A percentile compares a stretch with the other conserved stretches of the same genome.
These are phyloP conservation scores for Ferdinandea cuprea DNA, from an alignment of 2,888 invertebrate genomes.

Conservation along the genomic window DNA sequence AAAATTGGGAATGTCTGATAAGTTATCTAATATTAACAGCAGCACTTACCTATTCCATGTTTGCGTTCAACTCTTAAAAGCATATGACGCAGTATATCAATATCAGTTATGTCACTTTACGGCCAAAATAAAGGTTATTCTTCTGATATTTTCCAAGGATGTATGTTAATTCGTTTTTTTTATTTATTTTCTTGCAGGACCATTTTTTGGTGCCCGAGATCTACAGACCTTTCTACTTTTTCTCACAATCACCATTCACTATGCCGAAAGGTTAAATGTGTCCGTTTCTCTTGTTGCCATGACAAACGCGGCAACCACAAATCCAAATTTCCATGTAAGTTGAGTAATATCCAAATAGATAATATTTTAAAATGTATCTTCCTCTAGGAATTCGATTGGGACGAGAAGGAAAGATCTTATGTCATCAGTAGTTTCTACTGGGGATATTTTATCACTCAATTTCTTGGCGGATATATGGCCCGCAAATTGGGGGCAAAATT, in stretches of 20 bases:
- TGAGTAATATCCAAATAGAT: neutral
- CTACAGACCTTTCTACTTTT: conserved; percentile 86
- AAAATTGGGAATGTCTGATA: too few relatives aligned
- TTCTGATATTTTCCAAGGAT: too few relatives aligned
- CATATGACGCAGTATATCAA: neutral
- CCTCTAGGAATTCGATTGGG: conserved; percentile 81
- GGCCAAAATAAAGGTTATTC: too few relatives aligned
- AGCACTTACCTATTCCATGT: too few relatives aligned
- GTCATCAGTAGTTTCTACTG: conserved; percentile 90
- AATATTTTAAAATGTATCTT: conserved; percentile 7
- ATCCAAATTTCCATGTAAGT: conserved; percentile 84
- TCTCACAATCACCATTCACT: conserved; percentile 85
- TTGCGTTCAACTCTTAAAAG: neutral
- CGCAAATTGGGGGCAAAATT: conserved; percentile 88
- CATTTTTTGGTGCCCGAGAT: conserved; percentile 86
- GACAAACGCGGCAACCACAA: conserved; percentile 84
- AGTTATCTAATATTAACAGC: too few relatives aligned
- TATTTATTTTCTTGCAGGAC: conserved; percentile 81
- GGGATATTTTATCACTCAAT: conserved; percentile 88
- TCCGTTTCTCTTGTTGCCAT: conserved; percentile 90
- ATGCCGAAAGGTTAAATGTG: conserved; percentile 86
- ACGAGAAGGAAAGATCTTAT: conserved; percentile 84
- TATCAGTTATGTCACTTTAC: neutral
- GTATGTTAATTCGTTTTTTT: neutral
- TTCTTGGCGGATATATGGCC: conserved; percentile 88